Evolutionary conservation across 1,140 invertebrate genomes (phyloP).

Genomic region (Trypoxylus dichotomus): DNA sequence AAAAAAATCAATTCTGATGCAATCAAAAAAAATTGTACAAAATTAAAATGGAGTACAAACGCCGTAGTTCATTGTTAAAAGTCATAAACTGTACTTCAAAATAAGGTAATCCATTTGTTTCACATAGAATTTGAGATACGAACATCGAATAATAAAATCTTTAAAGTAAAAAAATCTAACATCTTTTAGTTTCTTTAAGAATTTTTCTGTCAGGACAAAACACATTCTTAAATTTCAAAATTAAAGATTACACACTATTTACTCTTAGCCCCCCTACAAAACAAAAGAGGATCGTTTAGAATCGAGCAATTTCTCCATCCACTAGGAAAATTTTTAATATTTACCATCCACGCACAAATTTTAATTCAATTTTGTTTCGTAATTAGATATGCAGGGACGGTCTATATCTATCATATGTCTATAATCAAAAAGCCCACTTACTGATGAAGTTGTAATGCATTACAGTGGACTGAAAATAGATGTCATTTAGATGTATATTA

Average conservation of each 20-base stretch:
- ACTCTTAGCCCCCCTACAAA: conserved; percentile 38
- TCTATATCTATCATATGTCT: conserved; percentile 22
- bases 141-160: conserved; percentile 38
- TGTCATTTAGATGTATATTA: not conserved
- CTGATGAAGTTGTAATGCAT: conserved; percentile 7
- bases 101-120: conserved; percentile 52
- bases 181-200: conserved; percentile 29
- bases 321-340: conserved; percentile 9
- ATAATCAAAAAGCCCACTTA: conserved; percentile 15
- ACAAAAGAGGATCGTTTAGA: conserved; percentile 33
- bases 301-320: conserved; percentile 34
- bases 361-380: conserved; percentile 12
- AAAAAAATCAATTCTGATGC: conserved; percentile 32
- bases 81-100: conserved; percentile 39
- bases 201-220: conserved; percentile 17
- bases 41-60: conserved; percentile 34
- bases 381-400: conserved; percentile 21
- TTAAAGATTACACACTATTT: conserved; percentile 18
- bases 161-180: conserved; percentile 38
- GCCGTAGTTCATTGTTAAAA: conserved; percentile 39
- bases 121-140: conserved; percentile 43
- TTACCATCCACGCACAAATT: conserved; percentile 21
- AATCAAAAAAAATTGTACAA: conserved; percentile 41
- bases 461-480: not conserved
- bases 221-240: conserved; percentile 28